Evolutionary conservation across 2,113 vertebrate genomes (phyloP).

Genomic region (Addax nasomaculatus): DNA sequence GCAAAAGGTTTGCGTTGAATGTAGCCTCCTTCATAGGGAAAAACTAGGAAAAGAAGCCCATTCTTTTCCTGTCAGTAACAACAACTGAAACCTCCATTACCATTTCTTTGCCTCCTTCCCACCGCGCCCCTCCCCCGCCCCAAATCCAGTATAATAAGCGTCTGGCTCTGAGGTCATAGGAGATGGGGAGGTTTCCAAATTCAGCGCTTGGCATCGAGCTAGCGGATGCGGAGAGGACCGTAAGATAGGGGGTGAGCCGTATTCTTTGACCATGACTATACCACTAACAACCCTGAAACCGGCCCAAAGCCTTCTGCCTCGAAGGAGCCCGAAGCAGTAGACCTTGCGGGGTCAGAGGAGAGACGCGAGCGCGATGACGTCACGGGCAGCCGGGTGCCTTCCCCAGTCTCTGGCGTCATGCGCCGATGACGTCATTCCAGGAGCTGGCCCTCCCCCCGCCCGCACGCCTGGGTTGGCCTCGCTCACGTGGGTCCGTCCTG

Average conservation of each 20-base stretch:
- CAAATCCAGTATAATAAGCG: background rate
- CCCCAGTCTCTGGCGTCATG: slow-evolving; percentile 45
- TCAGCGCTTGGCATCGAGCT: background rate
- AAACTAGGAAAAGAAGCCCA: background rate
- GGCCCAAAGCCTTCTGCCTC: background rate
- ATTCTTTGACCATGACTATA: background rate
- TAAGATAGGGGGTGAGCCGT: background rate
- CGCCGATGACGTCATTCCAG: slow-evolving; percentile 51
- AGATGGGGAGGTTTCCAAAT: background rate
- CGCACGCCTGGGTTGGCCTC: background rate
- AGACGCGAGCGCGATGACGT: background rate
- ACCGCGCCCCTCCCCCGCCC: rapidly evolving
- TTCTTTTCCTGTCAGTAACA: background rate
- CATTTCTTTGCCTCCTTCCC: background rate
- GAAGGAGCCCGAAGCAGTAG: rapidly evolving
- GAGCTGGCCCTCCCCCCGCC: background rate
- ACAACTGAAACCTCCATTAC: background rate
- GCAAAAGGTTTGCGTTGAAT: background rate
- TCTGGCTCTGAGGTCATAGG: background rate
- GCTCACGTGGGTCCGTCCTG: background rate
- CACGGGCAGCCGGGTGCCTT: slow-evolving; percentile 25
- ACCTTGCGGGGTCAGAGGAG: rapidly evolving
- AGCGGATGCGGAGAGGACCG: background rate
- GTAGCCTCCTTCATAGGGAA: background rate
- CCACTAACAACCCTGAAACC: background rate